Evolutionary conservation across 2,888 invertebrate genomes (phyloP).

Genomic region (Caenorhabditis zanzibari): DNA sequence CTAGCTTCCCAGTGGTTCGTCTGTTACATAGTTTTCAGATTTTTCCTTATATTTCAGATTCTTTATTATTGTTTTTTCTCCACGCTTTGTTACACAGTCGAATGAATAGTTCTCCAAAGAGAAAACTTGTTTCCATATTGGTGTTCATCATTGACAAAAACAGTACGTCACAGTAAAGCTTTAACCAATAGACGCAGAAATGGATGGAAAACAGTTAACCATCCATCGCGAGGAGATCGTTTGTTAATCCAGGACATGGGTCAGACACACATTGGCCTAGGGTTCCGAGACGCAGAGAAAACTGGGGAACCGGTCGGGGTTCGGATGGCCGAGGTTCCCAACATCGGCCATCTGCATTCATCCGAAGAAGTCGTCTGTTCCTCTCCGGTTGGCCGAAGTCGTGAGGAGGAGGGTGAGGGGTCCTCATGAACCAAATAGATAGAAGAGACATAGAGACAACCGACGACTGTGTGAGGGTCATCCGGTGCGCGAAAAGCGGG

Average conservation of each 20-base stretch:
- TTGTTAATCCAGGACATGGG: slow-evolving; percentile 8
- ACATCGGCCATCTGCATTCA: slow-evolving; percentile 23
- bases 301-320: background rate
- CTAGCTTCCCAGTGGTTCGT: background rate
- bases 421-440: slow-evolving; percentile 10
- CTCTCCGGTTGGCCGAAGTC: slow-evolving; percentile 42
- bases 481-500: slow-evolving; percentile 41
- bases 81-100: background rate
- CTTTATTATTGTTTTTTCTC: background rate
- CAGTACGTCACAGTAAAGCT: slow-evolving; percentile 49
- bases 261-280: slow-evolving; percentile 27
- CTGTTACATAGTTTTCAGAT: background rate
- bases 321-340: slow-evolving; percentile 46
- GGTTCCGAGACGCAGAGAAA: slow-evolving; percentile 24
- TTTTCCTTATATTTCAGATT: background rate
- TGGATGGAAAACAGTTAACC: slow-evolving; percentile 3
- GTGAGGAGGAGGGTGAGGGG: slow-evolving; percentile 24
- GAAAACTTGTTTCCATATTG: slow-evolving; percentile 30
- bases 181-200: slow-evolving; percentile 4
- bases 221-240: slow-evolving; percentile 17
- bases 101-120: background rate
- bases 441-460: no score
- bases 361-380: slow-evolving; percentile 37
- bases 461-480: slow-evolving; percentile 49
- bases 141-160: slow-evolving; percentile 31